These are phyloP conservation scores for Ciona savignyi DNA, from an alignment of 23 tunicate genomes.

Conservation along the genomic window DNA sequence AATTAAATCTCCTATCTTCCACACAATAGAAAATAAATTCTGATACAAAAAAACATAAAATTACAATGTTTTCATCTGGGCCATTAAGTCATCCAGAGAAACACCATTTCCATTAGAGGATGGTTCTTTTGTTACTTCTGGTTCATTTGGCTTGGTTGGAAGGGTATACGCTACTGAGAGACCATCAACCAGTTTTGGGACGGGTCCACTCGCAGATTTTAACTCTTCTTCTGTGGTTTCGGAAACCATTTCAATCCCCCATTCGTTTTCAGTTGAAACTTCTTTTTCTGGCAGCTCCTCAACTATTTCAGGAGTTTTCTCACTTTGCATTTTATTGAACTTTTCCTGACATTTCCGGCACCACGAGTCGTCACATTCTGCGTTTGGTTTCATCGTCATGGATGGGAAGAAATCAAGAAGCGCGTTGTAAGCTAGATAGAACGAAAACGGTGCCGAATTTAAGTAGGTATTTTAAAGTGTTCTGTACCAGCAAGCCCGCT, in stretches of 20 bases:
- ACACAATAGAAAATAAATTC: no score
- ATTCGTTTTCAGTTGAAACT: slow-evolving; percentile 60
- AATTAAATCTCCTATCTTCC: no score
- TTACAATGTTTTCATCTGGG: slow-evolving; percentile 60
- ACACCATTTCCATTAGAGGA: slow-evolving; percentile 16
- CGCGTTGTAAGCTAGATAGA: slow-evolving; percentile 90
- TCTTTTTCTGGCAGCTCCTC: slow-evolving; percentile 24
- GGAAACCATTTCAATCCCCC: slow-evolving; percentile 72
- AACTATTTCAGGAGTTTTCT: neutral
- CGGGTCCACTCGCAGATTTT: slow-evolving; percentile 1
- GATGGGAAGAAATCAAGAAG: slow-evolving; percentile 82
- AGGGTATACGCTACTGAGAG: slow-evolving; percentile 64
- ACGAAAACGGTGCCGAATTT: slow-evolving; percentile 85
- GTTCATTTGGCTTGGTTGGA: slow-evolving; percentile 26
- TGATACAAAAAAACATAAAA: no score
- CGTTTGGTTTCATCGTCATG: slow-evolving; percentile 89
- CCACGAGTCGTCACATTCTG: slow-evolving; percentile 57
- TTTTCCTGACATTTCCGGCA: slow-evolving; percentile 64
- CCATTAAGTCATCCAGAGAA: slow-evolving; percentile 89
- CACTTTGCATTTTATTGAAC: slow-evolving; percentile 12
- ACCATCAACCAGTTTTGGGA: slow-evolving; percentile 40
- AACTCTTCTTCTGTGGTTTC: slow-evolving; percentile 31
- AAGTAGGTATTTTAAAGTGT: slow-evolving; percentile 68
- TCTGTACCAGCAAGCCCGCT: slow-evolving; percentile 92
- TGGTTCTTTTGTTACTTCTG: slow-evolving; percentile 5